Conservation (phyloP, 2,797 vertebrate genomes). For the Pseudomugil tenellus region DNA sequence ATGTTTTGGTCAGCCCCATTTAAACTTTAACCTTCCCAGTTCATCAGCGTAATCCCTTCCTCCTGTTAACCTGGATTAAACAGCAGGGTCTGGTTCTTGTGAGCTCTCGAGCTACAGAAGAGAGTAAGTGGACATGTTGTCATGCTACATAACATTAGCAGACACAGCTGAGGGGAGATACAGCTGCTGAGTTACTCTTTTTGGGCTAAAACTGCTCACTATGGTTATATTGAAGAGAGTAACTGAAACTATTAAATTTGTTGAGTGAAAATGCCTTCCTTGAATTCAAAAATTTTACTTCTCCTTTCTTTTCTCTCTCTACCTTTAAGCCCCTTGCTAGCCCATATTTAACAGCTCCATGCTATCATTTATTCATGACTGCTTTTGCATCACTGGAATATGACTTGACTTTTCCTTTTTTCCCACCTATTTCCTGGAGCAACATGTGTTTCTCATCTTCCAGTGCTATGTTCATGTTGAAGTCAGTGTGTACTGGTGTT, state of each 20-base stretch:
- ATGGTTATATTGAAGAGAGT: background rate
- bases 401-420: background rate
- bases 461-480: background rate
- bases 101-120: constrained; percentile 11
- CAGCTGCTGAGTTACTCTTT: constrained; percentile 1
- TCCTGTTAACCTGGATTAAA: constrained; percentile 39
- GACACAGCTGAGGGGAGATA: constrained; percentile 6
- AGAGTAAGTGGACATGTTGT: background rate
- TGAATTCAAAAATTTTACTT: background rate
- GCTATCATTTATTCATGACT: background rate
- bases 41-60: constrained; percentile 14
- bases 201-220: background rate
- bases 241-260: background rate
- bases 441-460: background rate
- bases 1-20: constrained; percentile 18
- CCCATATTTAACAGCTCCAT: too few relatives aligned
- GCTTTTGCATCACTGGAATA: background rate
- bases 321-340: too few relatives aligned
- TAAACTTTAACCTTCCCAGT: constrained; percentile 32
- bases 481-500: background rate
- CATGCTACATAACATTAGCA: background rate
- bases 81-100: constrained; percentile 8
- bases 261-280: background rate
- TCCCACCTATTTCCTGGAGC: background rate
- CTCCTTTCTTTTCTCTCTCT: too few relatives aligned